Evolutionary conservation across 2,888 invertebrate species (phyloP).

Genomic region (Baccha elongata): DNA sequence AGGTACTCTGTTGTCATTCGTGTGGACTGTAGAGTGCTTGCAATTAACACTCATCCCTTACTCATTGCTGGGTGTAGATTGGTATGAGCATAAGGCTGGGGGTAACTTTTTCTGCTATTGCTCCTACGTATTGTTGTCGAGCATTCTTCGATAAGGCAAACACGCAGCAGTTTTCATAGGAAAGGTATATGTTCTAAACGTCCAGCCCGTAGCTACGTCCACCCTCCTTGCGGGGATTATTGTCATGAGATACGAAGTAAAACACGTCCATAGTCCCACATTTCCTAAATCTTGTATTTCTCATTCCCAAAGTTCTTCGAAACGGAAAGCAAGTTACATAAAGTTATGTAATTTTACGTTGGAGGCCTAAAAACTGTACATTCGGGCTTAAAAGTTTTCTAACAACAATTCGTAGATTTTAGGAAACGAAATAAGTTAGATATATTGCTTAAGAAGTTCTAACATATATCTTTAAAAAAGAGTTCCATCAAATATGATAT

Average conservation of each 20-base stretch:
- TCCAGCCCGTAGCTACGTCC: slow-evolving; percentile 36
- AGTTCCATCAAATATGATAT: no score
- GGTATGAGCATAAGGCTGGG: no score
- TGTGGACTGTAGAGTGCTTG: slow-evolving; percentile 51
- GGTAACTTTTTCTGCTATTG: slow-evolving; percentile 21
- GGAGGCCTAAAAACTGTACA: slow-evolving; percentile 15
- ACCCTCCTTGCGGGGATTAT: slow-evolving; percentile 48
- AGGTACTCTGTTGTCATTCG: slow-evolving; percentile 34
- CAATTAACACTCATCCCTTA: slow-evolving; percentile 67
- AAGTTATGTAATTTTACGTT: slow-evolving; percentile 24
- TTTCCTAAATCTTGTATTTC: slow-evolving; percentile 13
- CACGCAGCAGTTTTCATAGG: slow-evolving; percentile 47
- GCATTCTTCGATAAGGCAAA: slow-evolving; percentile 39
- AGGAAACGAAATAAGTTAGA: no score
- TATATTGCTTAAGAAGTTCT: no score
- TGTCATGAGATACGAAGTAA: slow-evolving; percentile 57
- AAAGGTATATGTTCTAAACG: slow-evolving; percentile 51
- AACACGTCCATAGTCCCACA: slow-evolving; percentile 37
- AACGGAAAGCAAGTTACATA: slow-evolving; percentile 26
- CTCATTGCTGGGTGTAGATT: slow-evolving; percentile 9
- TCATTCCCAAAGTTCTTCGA: slow-evolving; percentile 4
- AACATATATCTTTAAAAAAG: no score
- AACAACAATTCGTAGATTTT: no score
- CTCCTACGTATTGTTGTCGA: slow-evolving; percentile 31
- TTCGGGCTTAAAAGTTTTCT: slow-evolving; percentile 17